A percentile compares a stretch with the other conserved stretches of the same genome.
Evolutionary conservation across 2,113 vertebrate species (phyloP).

Genomic region (Cheirogaleus medius): DNA sequence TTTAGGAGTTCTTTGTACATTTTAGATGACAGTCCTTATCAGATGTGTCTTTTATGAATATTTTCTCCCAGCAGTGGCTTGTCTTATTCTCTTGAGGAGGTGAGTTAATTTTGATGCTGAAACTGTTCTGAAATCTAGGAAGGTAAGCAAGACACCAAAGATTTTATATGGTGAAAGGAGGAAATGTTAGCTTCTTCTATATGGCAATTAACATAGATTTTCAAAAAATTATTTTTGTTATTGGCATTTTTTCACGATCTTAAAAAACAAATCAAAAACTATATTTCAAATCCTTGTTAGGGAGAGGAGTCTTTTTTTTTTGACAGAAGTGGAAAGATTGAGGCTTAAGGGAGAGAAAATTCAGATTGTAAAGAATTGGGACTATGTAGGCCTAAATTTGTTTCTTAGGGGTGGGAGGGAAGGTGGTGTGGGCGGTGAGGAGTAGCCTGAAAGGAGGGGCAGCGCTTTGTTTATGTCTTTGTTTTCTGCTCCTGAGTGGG

Average conservation of each 20-base stretch:
- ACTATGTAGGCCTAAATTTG: background rate
- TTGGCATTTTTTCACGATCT: background rate
- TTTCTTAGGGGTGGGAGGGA: background rate
- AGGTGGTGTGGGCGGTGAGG: accelerated
- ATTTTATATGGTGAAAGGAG: background rate
- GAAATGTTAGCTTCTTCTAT: background rate
- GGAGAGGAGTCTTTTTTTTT: background rate
- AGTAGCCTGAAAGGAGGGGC: background rate
- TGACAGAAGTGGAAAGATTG: background rate
- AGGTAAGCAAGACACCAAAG: background rate
- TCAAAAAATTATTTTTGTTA: background rate
- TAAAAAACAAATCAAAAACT: background rate
- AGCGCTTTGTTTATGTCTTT: background rate
- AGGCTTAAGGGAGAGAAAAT: background rate
- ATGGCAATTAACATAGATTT: background rate
- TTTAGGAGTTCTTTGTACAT: background rate
- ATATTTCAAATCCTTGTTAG: background rate
- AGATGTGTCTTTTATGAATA: background rate
- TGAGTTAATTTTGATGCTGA: background rate
- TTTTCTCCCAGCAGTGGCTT: background rate
- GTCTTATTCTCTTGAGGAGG: background rate
- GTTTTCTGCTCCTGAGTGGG: background rate
- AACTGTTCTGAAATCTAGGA: background rate
- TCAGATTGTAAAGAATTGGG: background rate
- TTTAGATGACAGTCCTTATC: background rate